Evolutionary conservation across 2,888 invertebrate species (phyloP).

Genomic region (Polydesmus complanatus): DNA sequence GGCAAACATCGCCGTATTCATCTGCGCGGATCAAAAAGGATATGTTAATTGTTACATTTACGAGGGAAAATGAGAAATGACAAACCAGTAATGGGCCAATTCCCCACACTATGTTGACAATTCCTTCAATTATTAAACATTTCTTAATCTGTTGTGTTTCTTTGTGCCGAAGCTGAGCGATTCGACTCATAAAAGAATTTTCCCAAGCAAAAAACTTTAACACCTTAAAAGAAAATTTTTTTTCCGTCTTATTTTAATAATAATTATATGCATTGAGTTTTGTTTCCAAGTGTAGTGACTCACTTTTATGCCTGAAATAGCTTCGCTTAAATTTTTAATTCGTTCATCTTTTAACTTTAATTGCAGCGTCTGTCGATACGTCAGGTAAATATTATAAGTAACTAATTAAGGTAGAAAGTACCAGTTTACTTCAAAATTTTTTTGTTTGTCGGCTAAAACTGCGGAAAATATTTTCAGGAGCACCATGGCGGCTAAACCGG

Average conservation of each 20-base stretch:
- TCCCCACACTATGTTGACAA: neutral
- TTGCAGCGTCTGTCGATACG: constrained; percentile 2
- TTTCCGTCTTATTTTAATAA: too few species aligned
- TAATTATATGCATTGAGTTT: too few species aligned
- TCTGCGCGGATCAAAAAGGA: neutral
- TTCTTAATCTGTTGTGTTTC: neutral
- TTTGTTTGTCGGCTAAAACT: constrained; percentile 45
- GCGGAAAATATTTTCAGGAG: constrained; percentile 80
- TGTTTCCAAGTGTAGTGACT: neutral
- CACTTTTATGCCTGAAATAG: constrained; percentile 5
- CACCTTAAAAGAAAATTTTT: constrained; percentile 7
- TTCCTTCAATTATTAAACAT: neutral
- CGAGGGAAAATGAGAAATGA: too few species aligned
- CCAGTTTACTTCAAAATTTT: neutral
- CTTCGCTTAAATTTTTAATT: constrained; percentile 11
- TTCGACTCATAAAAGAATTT: constrained; percentile 5
- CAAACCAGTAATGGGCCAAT: neutral
- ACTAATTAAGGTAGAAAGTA: too few species aligned
- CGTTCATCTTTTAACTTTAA: constrained; percentile 8
- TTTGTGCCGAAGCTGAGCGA: neutral
- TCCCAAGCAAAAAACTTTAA: constrained; percentile 13
- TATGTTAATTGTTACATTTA: too few species aligned
- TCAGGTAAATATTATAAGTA: too few species aligned
- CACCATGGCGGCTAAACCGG: constrained; percentile 84
- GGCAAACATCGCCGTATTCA: neutral